Evolutionary conservation across 2,888 invertebrate species (phyloP).

Genomic region (Spisula solida): DNA sequence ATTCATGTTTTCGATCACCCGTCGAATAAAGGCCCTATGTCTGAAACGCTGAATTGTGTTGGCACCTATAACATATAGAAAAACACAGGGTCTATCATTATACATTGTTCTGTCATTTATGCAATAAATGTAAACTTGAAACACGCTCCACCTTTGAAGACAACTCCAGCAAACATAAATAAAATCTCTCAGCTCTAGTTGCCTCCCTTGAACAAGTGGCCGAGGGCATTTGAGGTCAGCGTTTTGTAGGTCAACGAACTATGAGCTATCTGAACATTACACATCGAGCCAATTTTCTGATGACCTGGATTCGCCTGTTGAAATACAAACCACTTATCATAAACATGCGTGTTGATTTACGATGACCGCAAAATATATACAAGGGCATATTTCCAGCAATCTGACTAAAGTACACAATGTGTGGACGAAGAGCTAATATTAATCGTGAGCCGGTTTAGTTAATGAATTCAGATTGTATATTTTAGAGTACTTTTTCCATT

Average conservation of each 20-base stretch:
- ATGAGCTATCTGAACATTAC: not conserved
- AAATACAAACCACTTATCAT: slow-evolving; percentile 22
- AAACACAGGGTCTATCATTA: too few relatives aligned
- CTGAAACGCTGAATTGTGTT: too few relatives aligned
- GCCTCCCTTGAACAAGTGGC: not conserved
- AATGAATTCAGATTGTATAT: too few relatives aligned
- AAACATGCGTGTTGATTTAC: not conserved
- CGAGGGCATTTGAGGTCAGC: slow-evolving; percentile 34
- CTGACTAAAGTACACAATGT: too few relatives aligned
- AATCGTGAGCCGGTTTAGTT: too few relatives aligned
- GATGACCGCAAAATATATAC: not conserved
- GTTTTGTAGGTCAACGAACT: slow-evolving; percentile 53
- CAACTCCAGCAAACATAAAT: not conserved
- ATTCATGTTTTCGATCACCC: too few relatives aligned
- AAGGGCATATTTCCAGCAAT: not conserved
- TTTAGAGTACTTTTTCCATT: too few relatives aligned
- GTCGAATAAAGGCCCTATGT: too few relatives aligned
- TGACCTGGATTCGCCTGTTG: not conserved
- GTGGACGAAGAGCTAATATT: too few relatives aligned
- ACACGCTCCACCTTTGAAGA: not conserved
- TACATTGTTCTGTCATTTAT: too few relatives aligned
- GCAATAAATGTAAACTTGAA: too few relatives aligned
- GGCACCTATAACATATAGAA: too few relatives aligned
- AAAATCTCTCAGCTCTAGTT: not conserved
- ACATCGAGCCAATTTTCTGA: slow-evolving; percentile 15